Conservation (phyloP, 1,140 invertebrate genomes). For the Neodiprion virginianus region DNA sequence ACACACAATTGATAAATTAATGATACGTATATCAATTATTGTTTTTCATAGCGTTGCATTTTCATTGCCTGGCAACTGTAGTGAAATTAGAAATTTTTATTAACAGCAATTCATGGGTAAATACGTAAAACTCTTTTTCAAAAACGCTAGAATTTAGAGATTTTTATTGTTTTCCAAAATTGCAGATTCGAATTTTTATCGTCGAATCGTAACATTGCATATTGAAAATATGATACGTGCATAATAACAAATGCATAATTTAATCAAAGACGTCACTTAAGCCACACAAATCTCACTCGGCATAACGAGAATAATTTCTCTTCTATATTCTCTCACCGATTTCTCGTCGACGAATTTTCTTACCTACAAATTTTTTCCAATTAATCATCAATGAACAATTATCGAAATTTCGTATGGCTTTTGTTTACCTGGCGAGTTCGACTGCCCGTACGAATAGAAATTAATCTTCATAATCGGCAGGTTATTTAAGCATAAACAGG, state of each 20-base stretch:
- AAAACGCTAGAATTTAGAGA: no score
- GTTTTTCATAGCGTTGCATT: not conserved
- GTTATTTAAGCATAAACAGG: constrained; percentile 44
- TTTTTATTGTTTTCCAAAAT: no score
- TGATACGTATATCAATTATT: not conserved
- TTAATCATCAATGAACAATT: not conserved
- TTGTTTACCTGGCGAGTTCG: not conserved
- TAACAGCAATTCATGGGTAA: not conserved
- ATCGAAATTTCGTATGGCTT: not conserved
- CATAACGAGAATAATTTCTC: no score
- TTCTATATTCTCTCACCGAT: no score
- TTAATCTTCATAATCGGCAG: constrained; percentile 35
- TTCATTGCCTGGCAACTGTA: not conserved
- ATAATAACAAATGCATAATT: no score
- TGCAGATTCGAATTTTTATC: no score
- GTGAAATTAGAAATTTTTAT: not conserved
- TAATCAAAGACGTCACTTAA: no score
- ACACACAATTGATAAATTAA: no score
- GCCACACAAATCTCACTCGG: no score
- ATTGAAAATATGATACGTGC: no score
- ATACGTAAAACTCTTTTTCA: no score
- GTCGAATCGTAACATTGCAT: no score
- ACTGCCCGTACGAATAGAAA: not conserved
- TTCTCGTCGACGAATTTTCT: not conserved
- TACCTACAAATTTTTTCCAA: not conserved